Conservation (phyloP, 35 echinoderm and acorn worm species). For the Ophioderma brevispina region DNA sequence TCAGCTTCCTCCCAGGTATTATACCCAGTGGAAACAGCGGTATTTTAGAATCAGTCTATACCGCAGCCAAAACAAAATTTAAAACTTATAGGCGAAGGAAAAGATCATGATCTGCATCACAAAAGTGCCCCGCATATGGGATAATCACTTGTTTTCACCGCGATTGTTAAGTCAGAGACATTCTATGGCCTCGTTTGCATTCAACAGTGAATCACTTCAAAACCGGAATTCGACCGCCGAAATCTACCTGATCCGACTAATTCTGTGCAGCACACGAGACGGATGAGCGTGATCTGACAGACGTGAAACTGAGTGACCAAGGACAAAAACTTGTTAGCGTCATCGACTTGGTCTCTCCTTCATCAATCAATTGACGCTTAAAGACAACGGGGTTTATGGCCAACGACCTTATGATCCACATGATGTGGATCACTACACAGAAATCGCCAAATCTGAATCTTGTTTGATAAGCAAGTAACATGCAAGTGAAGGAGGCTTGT, state of each 20-base stretch:
- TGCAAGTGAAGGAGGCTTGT: background rate
- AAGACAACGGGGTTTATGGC: background rate
- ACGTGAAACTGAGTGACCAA: background rate
- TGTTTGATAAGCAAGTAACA: background rate
- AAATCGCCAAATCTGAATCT: background rate
- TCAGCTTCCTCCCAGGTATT: background rate
- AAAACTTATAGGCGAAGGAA: background rate
- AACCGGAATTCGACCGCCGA: background rate
- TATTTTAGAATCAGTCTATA: background rate
- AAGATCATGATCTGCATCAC: background rate
- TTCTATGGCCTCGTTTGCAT: background rate
- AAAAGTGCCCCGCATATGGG: background rate
- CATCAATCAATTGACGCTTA: background rate
- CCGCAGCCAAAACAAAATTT: too few species aligned
- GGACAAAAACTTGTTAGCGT: background rate
- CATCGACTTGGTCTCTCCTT: background rate
- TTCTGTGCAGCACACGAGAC: background rate
- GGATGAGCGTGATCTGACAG: background rate
- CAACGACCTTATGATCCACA: background rate
- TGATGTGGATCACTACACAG: background rate
- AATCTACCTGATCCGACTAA: background rate
- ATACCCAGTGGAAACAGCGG: background rate
- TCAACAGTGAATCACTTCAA: background rate
- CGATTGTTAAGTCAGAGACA: background rate
- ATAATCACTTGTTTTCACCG: background rate